These are phyloP conservation scores for Hemiscyllium ocellatum DNA, from an alignment of 2,113 vertebrate genomes.

Conservation along the genomic window DNA sequence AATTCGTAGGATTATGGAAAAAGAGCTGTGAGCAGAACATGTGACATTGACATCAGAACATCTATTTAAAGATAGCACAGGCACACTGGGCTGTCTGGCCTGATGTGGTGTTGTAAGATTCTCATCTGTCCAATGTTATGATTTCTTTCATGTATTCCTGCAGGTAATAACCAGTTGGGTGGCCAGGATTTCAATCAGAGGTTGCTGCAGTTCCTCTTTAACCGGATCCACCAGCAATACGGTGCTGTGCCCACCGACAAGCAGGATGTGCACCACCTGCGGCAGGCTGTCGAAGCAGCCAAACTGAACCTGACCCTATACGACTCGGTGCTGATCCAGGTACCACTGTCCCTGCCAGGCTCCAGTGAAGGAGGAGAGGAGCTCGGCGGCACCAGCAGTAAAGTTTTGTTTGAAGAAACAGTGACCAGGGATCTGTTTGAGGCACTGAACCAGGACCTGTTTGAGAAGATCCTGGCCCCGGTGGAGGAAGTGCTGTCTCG, in stretches of 20 bases:
- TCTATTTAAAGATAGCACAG: background rate
- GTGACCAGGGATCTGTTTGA: conserved; percentile 80
- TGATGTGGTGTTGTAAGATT: background rate
- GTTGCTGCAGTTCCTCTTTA: conserved; percentile 72
- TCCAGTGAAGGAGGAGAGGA: background rate
- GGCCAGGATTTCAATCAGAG: conserved; percentile 96
- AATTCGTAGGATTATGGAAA: background rate
- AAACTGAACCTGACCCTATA: conserved; percentile 83
- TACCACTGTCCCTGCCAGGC: conserved; percentile 59
- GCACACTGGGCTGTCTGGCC: background rate
- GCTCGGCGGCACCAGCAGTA: conserved; percentile 37
- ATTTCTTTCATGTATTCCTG: conserved; percentile 41
- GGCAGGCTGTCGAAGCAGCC: conserved; percentile 79
- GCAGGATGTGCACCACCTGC: conserved; percentile 81
- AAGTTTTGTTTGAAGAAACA: conserved; percentile 63
- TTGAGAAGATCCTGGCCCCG: conserved; percentile 86
- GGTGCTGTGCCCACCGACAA: conserved; percentile 69
- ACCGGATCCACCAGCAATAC: conserved; percentile 62
- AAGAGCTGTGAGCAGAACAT: background rate
- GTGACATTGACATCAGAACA: background rate
- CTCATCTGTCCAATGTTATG: background rate
- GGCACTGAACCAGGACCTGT: conserved; percentile 81
- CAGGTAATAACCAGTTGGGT: conserved; percentile 93
- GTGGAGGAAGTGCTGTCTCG: conserved; percentile 76
- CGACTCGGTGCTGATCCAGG: conserved; percentile 53